Conservation (phyloP, 2,113 vertebrate genomes). For the Labeo rohita region DNA sequence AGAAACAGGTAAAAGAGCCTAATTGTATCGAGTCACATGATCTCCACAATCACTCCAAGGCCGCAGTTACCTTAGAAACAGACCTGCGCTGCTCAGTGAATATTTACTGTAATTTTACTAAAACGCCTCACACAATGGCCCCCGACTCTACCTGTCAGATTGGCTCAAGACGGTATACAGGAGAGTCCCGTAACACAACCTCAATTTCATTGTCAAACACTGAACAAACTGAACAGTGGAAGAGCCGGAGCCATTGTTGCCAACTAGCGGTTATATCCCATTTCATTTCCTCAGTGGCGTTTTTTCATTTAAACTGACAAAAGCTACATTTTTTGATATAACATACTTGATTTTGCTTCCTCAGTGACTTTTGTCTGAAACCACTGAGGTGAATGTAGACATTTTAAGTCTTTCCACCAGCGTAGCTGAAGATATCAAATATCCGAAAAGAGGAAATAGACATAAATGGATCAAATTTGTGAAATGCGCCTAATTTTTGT, state of each 20-base stretch:
- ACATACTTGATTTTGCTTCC: neutral
- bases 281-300: neutral
- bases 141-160: neutral
- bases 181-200: conserved; percentile 35
- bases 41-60: conserved; percentile 9
- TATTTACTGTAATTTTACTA: conserved; percentile 19
- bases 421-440: conserved; percentile 2
- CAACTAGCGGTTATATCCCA: neutral
- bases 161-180: neutral
- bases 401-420: neutral
- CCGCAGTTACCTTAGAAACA: conserved; percentile 47
- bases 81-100: conserved; percentile 5
- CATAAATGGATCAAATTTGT: neutral
- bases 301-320: conserved; percentile 34
- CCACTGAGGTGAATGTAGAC: neutral
- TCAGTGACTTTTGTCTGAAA: neutral
- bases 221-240: conserved; percentile 22
- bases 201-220: conserved; percentile 37
- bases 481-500: neutral
- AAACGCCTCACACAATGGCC: neutral
- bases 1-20: conserved; percentile 3
- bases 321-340: conserved; percentile 19
- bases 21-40: conserved; percentile 27
- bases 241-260: neutral
- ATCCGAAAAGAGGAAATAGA: neutral